Conservation (phyloP, 2,113 vertebrate genomes). For the Stomatorhinus ivindoensis region DNA sequence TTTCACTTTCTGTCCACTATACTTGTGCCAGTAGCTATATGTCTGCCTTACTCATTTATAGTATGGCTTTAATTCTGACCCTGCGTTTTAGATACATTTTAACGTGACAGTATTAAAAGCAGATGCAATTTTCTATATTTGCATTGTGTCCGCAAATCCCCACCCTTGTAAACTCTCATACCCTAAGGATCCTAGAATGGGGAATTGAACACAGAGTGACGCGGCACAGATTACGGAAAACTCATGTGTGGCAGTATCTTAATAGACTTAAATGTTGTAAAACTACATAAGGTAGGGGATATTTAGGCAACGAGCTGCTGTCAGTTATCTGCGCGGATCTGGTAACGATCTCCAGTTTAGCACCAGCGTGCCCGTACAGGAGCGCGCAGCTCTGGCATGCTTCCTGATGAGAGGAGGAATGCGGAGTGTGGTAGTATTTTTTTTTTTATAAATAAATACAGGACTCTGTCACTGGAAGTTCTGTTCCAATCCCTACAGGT, state of each 20-base stretch:
- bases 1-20: not conserved
- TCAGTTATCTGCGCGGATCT: not conserved
- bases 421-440: conserved; percentile 32
- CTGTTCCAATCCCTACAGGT: not conserved
- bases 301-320: not conserved
- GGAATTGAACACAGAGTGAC: not conserved
- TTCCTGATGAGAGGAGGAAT: conserved; percentile 34
- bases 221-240: not conserved
- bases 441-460: not conserved
- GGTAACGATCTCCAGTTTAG: not conserved
- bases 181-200: not conserved
- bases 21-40: not conserved
- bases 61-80: not conserved
- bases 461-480: not conserved
- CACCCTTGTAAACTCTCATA: not conserved
- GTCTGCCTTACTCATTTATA: not conserved
- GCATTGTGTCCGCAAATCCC: not conserved
- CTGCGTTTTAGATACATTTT: not conserved
- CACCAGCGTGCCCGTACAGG: conserved; percentile 16
- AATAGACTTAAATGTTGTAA: not conserved
- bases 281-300: not conserved
- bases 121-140: not conserved
- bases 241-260: not conserved
- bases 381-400: conserved; percentile 13
- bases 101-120: not conserved